phyloP scores from a whole-genome alignment of 2,797 vertebrate species.

The Sebastolobus altivelis region DNA sequence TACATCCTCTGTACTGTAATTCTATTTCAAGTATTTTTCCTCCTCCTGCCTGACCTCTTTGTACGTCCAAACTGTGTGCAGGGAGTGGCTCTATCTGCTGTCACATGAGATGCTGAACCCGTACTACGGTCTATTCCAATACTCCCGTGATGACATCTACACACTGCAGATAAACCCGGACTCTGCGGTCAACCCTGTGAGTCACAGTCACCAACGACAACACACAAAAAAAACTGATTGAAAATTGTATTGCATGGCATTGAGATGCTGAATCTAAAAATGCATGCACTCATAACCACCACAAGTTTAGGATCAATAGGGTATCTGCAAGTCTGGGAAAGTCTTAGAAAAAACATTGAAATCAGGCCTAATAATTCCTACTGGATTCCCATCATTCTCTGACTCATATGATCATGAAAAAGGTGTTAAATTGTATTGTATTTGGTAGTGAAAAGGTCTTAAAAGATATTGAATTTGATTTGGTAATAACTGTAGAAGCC shows the following conservation, averaged over 20 bases:
- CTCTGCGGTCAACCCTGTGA: conserved; percentile 97
- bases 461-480: background rate
- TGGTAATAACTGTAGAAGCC: background rate
- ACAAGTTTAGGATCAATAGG: background rate
- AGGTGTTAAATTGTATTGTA: background rate
- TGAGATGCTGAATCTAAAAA: background rate
- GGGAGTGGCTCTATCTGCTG: conserved; percentile 97
- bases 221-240: background rate
- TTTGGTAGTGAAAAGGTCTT: background rate
- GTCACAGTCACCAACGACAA: conserved; percentile 29
- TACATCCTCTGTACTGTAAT: background rate
- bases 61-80: conserved; percentile 54
- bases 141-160: conserved; percentile 98
- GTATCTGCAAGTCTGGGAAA: background rate
- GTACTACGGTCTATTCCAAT: conserved; percentile 98
- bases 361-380: background rate
- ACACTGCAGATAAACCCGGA: conserved; percentile 98
- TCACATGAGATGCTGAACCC: conserved; percentile 99
- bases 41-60: background rate
- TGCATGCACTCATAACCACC: too few species aligned
- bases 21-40: background rate
- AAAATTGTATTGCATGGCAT: background rate
- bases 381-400: background rate
- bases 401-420: background rate
- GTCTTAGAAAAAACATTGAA: too few species aligned